A percentile compares a stretch with the other conserved stretches of the same genome.
Conservation (phyloP, 2,888 invertebrate genomes). For the Linyphia triangularis region DNA sequence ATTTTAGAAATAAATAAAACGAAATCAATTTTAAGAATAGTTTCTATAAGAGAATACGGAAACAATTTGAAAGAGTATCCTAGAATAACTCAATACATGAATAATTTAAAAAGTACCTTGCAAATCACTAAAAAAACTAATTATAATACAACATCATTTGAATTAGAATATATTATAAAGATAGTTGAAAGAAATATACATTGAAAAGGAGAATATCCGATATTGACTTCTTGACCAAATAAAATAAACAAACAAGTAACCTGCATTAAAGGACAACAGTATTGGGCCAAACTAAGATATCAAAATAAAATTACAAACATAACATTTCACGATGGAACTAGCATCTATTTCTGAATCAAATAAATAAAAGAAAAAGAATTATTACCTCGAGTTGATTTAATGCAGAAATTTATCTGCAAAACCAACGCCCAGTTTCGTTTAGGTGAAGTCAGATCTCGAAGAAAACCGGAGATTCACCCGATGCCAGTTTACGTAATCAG, state of each 20-base stretch:
- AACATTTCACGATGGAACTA: background rate
- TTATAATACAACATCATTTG: no score
- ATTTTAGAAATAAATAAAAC: no score
- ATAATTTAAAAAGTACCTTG: no score
- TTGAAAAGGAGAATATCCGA: no score
- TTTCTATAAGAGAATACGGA: no score
- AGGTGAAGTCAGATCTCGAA: conserved; percentile 32
- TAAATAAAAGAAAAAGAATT: background rate
- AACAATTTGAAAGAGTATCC: no score
- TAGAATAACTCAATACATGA: no score
- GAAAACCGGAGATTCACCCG: conserved; percentile 50
- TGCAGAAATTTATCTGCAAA: conserved; percentile 62
- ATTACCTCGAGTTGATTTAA: conserved; percentile 47
- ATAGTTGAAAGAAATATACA: no score
- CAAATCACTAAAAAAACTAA: no score
- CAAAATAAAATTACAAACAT: background rate
- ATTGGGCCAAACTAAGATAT: background rate
- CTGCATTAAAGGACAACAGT: conserved; percentile 6
- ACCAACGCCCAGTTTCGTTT: conserved; percentile 74
- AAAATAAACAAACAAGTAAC: conserved; percentile 24
- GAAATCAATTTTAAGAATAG: no score
- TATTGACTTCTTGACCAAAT: background rate
- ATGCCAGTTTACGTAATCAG: conserved; percentile 65
- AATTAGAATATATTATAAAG: no score
- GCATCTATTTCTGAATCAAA: background rate